phyloP scores from a whole-genome alignment of 1,140 invertebrate species.

The Lordiphosa clarofinis region DNA sequence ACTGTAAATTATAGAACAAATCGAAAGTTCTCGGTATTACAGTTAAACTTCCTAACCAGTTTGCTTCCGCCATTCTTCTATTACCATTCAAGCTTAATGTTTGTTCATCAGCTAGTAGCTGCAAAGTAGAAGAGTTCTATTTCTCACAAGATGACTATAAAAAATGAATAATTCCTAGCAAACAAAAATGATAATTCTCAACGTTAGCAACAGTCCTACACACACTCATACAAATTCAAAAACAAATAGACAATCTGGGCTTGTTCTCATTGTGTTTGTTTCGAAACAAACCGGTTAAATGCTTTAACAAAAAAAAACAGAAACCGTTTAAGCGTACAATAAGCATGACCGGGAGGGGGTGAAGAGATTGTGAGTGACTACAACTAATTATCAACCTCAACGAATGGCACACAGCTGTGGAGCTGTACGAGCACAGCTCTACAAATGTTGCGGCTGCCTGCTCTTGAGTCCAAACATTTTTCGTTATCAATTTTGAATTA shows the following conservation, averaged over 20 bases:
- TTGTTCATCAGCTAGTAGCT: too few species aligned
- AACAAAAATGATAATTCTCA: constrained; percentile 13
- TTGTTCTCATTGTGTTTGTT: constrained; percentile 56
- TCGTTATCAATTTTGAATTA: constrained; percentile 2
- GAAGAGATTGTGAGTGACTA: constrained; percentile 20
- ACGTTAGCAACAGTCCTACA: neutral
- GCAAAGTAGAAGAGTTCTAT: too few species aligned
- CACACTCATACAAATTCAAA: constrained; percentile 6
- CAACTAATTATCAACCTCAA: constrained; percentile 56
- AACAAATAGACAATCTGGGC: constrained; percentile 45
- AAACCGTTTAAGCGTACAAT: constrained; percentile 65
- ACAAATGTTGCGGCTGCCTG: constrained; percentile 1
- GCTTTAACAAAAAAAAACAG: constrained; percentile 47
- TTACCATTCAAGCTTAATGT: too few species aligned
- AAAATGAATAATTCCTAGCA: constrained; percentile 19
- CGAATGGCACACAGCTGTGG: constrained; percentile 3
- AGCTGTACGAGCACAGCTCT: constrained; percentile 4
- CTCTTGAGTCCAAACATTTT: constrained; percentile 3
- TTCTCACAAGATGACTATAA: too few species aligned
- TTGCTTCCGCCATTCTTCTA: too few species aligned
- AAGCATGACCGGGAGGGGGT: neutral
- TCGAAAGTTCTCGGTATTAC: too few species aligned
- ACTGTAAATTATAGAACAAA: too few species aligned
- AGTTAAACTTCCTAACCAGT: too few species aligned
- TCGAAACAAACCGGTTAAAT: constrained; percentile 66